Conservation (phyloP, 2,888 invertebrate species). For the Scaptomyza polygonia region DNA sequence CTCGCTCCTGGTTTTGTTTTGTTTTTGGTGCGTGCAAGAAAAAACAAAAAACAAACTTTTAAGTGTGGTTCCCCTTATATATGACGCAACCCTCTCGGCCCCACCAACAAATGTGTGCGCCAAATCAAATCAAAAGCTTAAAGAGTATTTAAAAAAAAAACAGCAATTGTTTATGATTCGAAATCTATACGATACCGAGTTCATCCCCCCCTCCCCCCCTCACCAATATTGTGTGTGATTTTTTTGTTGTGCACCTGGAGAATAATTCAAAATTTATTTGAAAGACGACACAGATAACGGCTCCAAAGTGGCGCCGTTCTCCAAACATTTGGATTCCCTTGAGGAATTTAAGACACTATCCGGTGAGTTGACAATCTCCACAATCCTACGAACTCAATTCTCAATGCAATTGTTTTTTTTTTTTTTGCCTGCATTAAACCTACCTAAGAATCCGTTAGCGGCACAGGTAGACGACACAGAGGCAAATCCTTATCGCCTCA, state of each 20-base stretch:
- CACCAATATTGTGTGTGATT: conserved; percentile 5
- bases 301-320: conserved; percentile 82
- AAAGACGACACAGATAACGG: conserved; percentile 71
- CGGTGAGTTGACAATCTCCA: conserved; percentile 65
- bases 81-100: too few species aligned
- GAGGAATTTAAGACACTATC: conserved; percentile 81
- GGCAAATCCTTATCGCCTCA: conserved; percentile 6
- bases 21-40: background rate
- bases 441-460: conserved; percentile 12
- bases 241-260: conserved; percentile 12
- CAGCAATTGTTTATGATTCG: background rate
- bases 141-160: background rate
- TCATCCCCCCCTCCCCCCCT: background rate
- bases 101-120: conserved; percentile 7
- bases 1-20: too few species aligned
- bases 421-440: too few species aligned
- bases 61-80: too few species aligned
- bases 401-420: background rate
- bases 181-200: background rate
- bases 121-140: background rate
- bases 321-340: conserved; percentile 82
- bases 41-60: too few species aligned
- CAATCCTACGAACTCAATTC: background rate
- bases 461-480: background rate
- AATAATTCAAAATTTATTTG: conserved; percentile 72